These are phyloP conservation scores for Asobara japonica DNA, from an alignment of 1,140 invertebrate species.

Conservation along the genomic window DNA sequence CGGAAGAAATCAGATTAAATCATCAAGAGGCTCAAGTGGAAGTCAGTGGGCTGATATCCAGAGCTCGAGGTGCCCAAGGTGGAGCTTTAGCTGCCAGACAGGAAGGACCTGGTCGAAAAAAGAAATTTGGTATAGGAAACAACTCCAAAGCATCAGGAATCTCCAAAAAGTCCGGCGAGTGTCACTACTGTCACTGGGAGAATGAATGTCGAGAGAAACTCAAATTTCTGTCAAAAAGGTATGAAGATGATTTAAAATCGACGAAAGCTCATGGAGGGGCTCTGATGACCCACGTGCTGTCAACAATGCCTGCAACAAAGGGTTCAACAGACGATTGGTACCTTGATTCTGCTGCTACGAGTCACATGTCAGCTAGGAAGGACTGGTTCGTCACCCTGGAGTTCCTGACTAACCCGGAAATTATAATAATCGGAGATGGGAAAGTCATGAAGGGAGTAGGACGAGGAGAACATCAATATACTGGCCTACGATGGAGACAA, in stretches of 20 bases:
- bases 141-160: background rate
- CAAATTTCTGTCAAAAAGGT: slow-evolving; percentile 22
- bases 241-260: background rate
- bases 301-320: background rate
- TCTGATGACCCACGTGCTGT: background rate
- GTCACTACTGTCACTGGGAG: slow-evolving; percentile 23
- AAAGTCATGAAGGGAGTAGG: slow-evolving; percentile 34
- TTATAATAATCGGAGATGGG: slow-evolving; percentile 39
- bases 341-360: slow-evolving; percentile 36
- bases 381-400: slow-evolving; percentile 29
- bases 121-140: background rate
- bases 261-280: slow-evolving; percentile 4
- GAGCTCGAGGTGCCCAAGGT: background rate
- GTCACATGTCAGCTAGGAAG: slow-evolving; percentile 34
- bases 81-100: background rate
- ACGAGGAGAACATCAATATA: slow-evolving; percentile 45
- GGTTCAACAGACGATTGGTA: slow-evolving; percentile 1
- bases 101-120: background rate
- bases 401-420: background rate
- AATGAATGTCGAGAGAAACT: slow-evolving; percentile 26
- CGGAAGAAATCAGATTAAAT: slow-evolving; percentile 37
- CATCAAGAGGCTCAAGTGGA: background rate
- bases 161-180: slow-evolving; percentile 24
- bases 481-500: too few relatives aligned
- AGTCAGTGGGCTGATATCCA: background rate